Base-by-base conservation (phyloP, 2,888 invertebrate genomes). In the Melipona bicolor region DNA sequence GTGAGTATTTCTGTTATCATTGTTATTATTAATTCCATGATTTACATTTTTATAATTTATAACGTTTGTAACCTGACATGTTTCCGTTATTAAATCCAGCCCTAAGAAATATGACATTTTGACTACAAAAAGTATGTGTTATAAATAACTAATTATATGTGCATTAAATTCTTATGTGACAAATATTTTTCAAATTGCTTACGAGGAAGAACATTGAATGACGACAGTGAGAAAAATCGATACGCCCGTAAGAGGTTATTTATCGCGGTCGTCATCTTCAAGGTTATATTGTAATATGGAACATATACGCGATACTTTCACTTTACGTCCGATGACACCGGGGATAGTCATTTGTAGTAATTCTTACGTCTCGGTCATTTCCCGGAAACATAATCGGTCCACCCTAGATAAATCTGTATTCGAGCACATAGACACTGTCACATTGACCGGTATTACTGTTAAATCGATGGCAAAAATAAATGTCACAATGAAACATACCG, bases 1-100 rank as follows among this genome's bases (percentile, higher is more conserved):
- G 94, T 94, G 77, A 94, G 94, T 91, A 65, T 9, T 27, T 49
- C 5, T 54, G 6, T 64, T 2, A 54, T 74, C 50, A 17, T 54
- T 43, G 13, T 13, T 43, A 68, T 24, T 24, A 4, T 2, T 3
- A 9, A n/a, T 54, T 24, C 6, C 15, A 19, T 3, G 4, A 4
- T 19, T 24, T 52, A 77, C 43, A 24, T n/a, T 9, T 56, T 9
- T 50, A 27, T 11, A 54, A 52, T 19, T 49, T 17, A 21, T 6
- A 32, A 64, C 17, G 24, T 6, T 19, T 9, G 24, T 24, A 3
- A 50, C 15, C 24, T 9, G 6, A 4, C 13, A 36, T 24, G 27
- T 19, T 24, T 15, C 5, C 13, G 6, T 43, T 27, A 11, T 24
- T 32, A 13, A 70, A 4, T 43, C 59, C 9, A 4, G 17, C 19